phyloP scores from a whole-genome alignment of 2,797 vertebrate species.

The Diglossa cyanea region DNA sequence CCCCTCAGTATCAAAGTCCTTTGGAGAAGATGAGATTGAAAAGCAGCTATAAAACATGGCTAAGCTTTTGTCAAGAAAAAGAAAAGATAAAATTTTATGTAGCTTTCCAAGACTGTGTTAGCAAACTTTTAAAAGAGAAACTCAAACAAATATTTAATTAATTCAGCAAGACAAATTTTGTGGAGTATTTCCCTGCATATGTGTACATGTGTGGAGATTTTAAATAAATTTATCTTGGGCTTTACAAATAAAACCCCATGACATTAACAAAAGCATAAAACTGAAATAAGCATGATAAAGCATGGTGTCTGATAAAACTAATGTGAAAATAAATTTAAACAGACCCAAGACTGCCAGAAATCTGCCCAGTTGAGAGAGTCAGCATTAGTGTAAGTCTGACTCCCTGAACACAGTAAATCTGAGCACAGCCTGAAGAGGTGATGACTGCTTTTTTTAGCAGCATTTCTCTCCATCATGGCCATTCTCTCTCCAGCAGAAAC shows the following conservation, averaged over 20 bases:
- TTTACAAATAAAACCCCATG: background rate
- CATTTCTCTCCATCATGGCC: background rate
- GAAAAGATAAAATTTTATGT: background rate
- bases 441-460: background rate
- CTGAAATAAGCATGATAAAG: background rate
- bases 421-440: background rate
- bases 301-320: background rate
- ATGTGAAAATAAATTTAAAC: background rate
- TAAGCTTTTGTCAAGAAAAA: background rate
- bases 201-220: background rate
- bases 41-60: background rate
- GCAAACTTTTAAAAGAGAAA: background rate
- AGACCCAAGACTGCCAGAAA: background rate
- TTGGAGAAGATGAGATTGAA: background rate
- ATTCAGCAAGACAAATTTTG: background rate
- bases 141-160: background rate
- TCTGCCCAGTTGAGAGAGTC: background rate
- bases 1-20: background rate
- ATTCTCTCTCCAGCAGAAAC: background rate
- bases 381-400: background rate
- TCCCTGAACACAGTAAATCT: background rate
- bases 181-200: background rate
- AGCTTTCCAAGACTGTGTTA: background rate
- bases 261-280: background rate
- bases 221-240: background rate